Percentiles rank a stretch among this genome's conserved stretches.
Evolutionary conservation across 2,797 vertebrate genomes (phyloP).

Genomic region (Cirrhinus molitorella): DNA sequence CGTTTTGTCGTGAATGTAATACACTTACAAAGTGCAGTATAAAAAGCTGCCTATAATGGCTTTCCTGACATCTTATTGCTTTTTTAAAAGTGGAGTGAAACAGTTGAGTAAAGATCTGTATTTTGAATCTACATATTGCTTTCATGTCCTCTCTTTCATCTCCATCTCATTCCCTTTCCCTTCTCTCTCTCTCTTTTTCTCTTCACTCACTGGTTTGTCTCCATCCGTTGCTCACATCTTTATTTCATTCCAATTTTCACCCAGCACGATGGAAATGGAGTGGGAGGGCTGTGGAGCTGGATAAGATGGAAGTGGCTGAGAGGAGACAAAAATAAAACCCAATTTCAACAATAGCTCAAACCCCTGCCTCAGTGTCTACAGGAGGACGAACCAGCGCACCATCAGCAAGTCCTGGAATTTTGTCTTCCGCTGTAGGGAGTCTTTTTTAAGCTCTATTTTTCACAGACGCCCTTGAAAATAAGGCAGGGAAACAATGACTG

Average conservation of each 20-base stretch:
- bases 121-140: constrained; percentile 69
- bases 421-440: background rate
- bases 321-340: constrained; percentile 79
- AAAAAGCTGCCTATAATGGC: constrained; percentile 67
- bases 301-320: constrained; percentile 77
- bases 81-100: constrained; percentile 64
- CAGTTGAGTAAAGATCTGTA: constrained; percentile 57
- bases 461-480: constrained; percentile 14
- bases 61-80: constrained; percentile 67
- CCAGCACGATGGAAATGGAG: constrained; percentile 78
- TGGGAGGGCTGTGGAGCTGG: constrained; percentile 75
- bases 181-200: constrained; percentile 5
- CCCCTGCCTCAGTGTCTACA: constrained; percentile 46
- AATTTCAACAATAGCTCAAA: constrained; percentile 69
- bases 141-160: constrained; percentile 69
- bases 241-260: constrained; percentile 80
- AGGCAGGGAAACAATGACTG: constrained; percentile 11
- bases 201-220: constrained; percentile 58
- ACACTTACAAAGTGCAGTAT: constrained; percentile 54
- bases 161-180: constrained; percentile 49
- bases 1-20: constrained; percentile 57
- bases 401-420: constrained; percentile 53
- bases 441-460: constrained; percentile 1
- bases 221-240: constrained; percentile 77
- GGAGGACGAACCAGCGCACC: constrained; percentile 61